Percentiles rank a stretch among this genome's conserved stretches.
These are phyloP conservation scores for Sebastes cheni DNA, from an alignment of 2,797 vertebrate species.

Conservation along the genomic window DNA sequence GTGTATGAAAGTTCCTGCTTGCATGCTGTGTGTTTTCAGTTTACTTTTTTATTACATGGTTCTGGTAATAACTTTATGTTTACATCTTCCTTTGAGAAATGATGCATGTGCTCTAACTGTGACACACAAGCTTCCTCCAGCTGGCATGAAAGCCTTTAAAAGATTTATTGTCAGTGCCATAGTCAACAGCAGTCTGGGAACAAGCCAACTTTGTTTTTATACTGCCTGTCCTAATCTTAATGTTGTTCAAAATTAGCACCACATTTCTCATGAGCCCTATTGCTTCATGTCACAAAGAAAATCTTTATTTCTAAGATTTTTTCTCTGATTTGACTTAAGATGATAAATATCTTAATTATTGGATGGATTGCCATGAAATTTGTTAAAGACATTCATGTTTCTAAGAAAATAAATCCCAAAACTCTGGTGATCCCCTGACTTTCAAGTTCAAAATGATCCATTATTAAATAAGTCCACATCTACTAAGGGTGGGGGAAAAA, in stretches of 20 bases:
- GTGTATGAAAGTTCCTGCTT: background rate
- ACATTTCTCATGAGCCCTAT: background rate
- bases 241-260: background rate
- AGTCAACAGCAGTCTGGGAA: background rate
- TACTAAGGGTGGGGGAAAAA: background rate
- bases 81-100: background rate
- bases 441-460: background rate
- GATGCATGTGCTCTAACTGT: background rate
- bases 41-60: background rate
- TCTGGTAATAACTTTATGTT: background rate
- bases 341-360: background rate
- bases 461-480: background rate
- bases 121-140: background rate
- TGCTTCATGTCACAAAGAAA: background rate
- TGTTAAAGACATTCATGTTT: background rate
- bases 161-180: background rate
- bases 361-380: background rate
- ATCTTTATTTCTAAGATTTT: background rate
- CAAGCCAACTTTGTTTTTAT: background rate
- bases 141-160: constrained; percentile 5
- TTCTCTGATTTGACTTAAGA: background rate
- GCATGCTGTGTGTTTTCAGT: background rate
- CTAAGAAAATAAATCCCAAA: background rate
- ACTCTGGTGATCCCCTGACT: background rate
- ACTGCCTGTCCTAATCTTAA: background rate